Percentiles rank a stretch among this genome's conserved stretches.
Evolutionary conservation across 1,140 invertebrate species (phyloP).

Genomic region (Dendroctonus ponderosae): DNA sequence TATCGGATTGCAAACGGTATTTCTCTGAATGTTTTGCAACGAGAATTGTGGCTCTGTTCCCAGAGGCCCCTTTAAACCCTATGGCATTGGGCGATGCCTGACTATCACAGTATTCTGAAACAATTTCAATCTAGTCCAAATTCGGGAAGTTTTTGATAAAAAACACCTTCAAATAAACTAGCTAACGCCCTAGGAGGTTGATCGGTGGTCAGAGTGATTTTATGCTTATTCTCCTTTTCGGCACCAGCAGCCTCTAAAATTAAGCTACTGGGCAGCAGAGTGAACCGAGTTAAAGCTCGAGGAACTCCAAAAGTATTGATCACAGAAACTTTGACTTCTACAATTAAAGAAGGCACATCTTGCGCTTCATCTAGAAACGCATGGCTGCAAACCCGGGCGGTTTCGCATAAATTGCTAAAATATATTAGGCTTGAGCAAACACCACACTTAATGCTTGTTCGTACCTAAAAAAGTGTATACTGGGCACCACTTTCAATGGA

Average conservation of each 20-base stretch:
- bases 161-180: constrained; percentile 70
- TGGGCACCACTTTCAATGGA: constrained; percentile 55
- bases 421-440: no score
- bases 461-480: constrained; percentile 50
- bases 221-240: constrained; percentile 63
- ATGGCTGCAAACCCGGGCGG: constrained; percentile 33
- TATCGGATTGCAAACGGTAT: constrained; percentile 70
- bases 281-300: constrained; percentile 53
- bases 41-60: constrained; percentile 62
- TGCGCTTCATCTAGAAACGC: constrained; percentile 37
- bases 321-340: constrained; percentile 52
- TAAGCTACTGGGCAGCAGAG: constrained; percentile 60
- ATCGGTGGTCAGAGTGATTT: constrained; percentile 67
- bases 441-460: not conserved
- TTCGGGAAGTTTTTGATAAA: not conserved
- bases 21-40: constrained; percentile 69
- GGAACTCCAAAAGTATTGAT: constrained; percentile 55
- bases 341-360: constrained; percentile 47
- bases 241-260: constrained; percentile 58
- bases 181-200: constrained; percentile 62
- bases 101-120: constrained; percentile 60
- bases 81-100: constrained; percentile 55
- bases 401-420: constrained; percentile 54
- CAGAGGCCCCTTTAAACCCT: constrained; percentile 58
- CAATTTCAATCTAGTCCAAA: not conserved